These are phyloP conservation scores for Ammospiza nelsoni DNA, from an alignment of 2,113 vertebrate species.

Conservation along the genomic window DNA sequence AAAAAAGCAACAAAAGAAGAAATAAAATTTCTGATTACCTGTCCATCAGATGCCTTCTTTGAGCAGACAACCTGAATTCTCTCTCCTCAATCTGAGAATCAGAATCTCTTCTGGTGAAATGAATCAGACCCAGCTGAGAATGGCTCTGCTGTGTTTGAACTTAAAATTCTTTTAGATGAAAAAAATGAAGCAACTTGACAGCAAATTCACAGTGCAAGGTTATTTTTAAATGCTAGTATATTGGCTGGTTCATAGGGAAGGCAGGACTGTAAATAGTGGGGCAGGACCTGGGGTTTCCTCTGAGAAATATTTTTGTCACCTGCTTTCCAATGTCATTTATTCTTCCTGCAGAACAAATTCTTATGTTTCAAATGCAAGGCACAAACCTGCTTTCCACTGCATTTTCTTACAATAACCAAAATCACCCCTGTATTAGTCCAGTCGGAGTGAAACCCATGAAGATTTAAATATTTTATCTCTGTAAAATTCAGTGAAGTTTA, in stretches of 20 bases:
- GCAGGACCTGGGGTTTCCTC: not conserved
- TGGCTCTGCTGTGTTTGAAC: not conserved
- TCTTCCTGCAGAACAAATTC: not conserved
- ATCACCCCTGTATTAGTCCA: not conserved
- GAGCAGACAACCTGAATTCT: not conserved
- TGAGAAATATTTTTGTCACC: not conserved
- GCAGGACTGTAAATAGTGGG: not conserved
- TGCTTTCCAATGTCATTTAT: not conserved
- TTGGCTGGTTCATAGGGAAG: not conserved
- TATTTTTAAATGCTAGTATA: not conserved
- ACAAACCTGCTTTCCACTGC: not conserved
- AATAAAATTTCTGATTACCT: not conserved
- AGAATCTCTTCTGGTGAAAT: not conserved
- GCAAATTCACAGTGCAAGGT: not conserved
- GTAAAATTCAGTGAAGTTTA: not conserved
- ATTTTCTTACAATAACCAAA: rapidly evolving
- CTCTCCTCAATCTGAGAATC: not conserved
- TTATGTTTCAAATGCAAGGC: not conserved
- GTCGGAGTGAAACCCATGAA: not conserved
- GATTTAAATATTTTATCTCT: not conserved
- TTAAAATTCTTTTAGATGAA: not conserved
- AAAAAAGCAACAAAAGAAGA: not conserved
- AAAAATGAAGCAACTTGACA: not conserved
- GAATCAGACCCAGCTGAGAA: not conserved
- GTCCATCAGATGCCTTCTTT: not conserved